phyloP scores from a whole-genome alignment of 2,888 invertebrate genomes.

The Mesoligia furuncula region DNA sequence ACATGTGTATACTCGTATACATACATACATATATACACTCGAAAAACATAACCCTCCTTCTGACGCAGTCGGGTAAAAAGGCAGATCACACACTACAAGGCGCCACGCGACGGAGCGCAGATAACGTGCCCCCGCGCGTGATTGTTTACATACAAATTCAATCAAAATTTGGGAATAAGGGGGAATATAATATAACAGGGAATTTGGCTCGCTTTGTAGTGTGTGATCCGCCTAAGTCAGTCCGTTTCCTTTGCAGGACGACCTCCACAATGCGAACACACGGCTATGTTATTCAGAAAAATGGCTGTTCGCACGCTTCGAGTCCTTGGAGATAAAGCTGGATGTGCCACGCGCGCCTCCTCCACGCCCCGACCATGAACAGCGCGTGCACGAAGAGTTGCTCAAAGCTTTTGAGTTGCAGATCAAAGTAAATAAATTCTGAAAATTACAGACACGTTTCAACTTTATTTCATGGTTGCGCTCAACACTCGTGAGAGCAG shows the following conservation, averaged over 20 bases:
- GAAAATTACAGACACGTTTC: background rate
- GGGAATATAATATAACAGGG: background rate
- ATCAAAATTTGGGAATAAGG: background rate
- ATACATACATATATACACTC: too few species aligned
- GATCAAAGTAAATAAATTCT: slow-evolving; percentile 72
- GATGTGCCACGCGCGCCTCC: slow-evolving; percentile 66
- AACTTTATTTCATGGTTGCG: background rate
- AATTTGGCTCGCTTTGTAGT: background rate
- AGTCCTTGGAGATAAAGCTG: slow-evolving; percentile 76
- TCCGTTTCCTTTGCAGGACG: slow-evolving; percentile 69
- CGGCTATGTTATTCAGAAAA: slow-evolving; percentile 82
- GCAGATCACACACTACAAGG: too few species aligned
- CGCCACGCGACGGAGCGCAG: too few species aligned
- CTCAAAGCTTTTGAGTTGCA: slow-evolving; percentile 79
- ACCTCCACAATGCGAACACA: slow-evolving; percentile 77
- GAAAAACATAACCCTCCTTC: too few species aligned
- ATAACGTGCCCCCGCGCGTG: too few species aligned
- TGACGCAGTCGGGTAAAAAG: too few species aligned
- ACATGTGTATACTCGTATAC: too few species aligned
- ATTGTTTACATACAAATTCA: too few species aligned
- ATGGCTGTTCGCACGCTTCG: slow-evolving; percentile 81
- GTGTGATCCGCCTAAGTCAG: background rate
- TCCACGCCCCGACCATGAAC: slow-evolving; percentile 77
- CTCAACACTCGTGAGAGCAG: background rate
- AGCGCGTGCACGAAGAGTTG: slow-evolving; percentile 81